Base-by-base conservation (phyloP, 1,140 invertebrate species). In the Condylostylus longicornis region DNA sequence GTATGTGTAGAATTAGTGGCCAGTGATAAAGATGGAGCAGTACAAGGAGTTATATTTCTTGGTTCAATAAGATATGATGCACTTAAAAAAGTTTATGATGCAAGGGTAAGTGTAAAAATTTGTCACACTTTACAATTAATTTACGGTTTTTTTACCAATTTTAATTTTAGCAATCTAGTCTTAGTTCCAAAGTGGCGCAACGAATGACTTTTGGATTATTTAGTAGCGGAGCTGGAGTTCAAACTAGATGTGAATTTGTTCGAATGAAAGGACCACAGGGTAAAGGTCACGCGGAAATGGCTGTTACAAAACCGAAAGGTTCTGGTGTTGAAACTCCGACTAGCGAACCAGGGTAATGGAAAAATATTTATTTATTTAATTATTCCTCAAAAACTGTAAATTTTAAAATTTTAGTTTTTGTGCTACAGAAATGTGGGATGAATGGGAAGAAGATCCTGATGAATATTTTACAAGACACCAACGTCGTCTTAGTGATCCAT, bases 261-360 rank as follows among this genome's bases (percentile, higher is more conserved):
- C 74, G 89, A 37, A 94, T 98, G 88, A 87, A 93, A 63, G 94
- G 94, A 35, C 93, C 94, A 10, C 77, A 82, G 53, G 87, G 86
- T 9, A 96, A 96, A 68, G 94, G 94, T 0, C 86, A 93, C 63
- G 93, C 93, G 1, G 94, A 98, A 68, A 93, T 98, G 82, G 94
- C 93, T 4, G 89, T 98, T 17, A 88, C 87, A 3, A 79, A 91
- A 60, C 76, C 87, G 44, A 81, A 89, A 69, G 74, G 81, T 30
- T 81, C 82, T 7, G 91, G 89, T 2, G 83, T 83, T 6, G 91
- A 96, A 61, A 97, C 91, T 3, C 89, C 90, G 2, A 84, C 84
- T 42, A 87, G 88, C n/a, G 88, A 94, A 56, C 85, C 86, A 0
- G 86, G 82, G 33, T 48, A 38, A 23, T 18, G 31, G 2, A 14